These are phyloP conservation scores for Steinernema carpocapsae DNA, from an alignment of 2,888 invertebrate species.

Conservation along the genomic window DNA sequence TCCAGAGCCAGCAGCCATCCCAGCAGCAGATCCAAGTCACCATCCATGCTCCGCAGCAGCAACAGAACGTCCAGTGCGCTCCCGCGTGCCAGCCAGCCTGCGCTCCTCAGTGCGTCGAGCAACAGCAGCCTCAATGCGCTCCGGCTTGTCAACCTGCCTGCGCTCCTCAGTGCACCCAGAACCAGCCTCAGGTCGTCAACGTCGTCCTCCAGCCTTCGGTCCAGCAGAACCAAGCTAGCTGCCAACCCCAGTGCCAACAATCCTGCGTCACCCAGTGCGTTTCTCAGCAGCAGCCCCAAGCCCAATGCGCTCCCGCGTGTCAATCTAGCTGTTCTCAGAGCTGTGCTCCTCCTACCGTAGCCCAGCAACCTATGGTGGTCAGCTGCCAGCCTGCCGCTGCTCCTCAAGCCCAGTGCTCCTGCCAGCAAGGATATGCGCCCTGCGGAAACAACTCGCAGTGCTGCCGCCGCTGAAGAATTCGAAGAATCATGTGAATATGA, in stretches of 20 bases:
- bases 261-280: slow-evolving; percentile 5
- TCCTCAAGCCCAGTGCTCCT: neutral
- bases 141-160: neutral
- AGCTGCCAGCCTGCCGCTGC: slow-evolving; percentile 18
- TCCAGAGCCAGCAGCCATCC: neutral
- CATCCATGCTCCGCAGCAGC: neutral
- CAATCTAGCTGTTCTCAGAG: neutral
- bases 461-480: neutral
- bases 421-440: slow-evolving; percentile 9
- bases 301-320: neutral
- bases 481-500: neutral
- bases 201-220: slow-evolving; percentile 13
- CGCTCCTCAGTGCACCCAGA: slow-evolving; percentile 22
- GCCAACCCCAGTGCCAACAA: neutral
- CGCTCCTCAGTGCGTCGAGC: neutral
- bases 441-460: slow-evolving; percentile 33
- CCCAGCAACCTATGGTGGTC: slow-evolving; percentile 16
- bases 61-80: neutral
- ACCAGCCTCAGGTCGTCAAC: slow-evolving; percentile 18
- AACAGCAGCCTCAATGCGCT: neutral
- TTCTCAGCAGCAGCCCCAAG: neutral
- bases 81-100: neutral
- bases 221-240: neutral
- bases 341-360: neutral
- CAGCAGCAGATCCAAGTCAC: neutral